phyloP scores from a whole-genome alignment of 1,140 invertebrate species.

The Ectropis grisescens region DNA sequence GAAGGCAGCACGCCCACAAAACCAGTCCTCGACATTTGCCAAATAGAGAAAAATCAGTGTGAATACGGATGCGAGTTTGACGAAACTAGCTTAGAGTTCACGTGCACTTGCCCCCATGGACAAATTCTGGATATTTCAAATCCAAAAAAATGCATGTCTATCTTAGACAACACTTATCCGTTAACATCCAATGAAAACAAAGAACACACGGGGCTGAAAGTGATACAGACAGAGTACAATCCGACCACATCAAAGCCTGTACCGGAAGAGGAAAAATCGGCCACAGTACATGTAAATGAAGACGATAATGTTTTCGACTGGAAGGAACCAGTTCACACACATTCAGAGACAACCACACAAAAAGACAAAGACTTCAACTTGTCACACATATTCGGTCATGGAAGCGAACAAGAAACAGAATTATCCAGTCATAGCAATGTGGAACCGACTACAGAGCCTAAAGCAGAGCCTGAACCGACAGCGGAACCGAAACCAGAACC shows the following conservation, averaged over 20 bases:
- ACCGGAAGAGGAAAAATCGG: constrained; percentile 31
- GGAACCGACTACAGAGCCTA: constrained; percentile 20
- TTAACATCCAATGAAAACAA: constrained; percentile 11
- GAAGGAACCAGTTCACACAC: constrained; percentile 30
- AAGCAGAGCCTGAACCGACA: constrained; percentile 16
- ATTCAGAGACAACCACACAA: constrained; percentile 45
- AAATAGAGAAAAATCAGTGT: constrained; percentile 81
- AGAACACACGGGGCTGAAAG: constrained; percentile 13
- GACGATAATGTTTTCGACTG: constrained; percentile 34
- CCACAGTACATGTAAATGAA: constrained; percentile 30
- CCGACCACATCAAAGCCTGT: constrained; percentile 17
- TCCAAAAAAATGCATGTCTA: constrained; percentile 39
- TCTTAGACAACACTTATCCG: constrained; percentile 18
- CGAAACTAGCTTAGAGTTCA: constrained; percentile 72
- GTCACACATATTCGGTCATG: constrained; percentile 41
- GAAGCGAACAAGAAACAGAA: constrained; percentile 18
- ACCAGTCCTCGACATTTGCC: constrained; percentile 79
- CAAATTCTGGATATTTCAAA: constrained; percentile 50
- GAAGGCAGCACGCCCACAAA: constrained; percentile 56
- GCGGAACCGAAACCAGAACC: constrained; percentile 16
- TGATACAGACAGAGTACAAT: constrained; percentile 26
- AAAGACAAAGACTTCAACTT: constrained; percentile 32
- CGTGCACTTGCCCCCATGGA: constrained; percentile 78
- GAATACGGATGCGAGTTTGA: constrained; percentile 83
- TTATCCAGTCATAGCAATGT: no score